Conservation (phyloP, 2,888 invertebrate genomes). For the Entomobrya multifasciata region DNA sequence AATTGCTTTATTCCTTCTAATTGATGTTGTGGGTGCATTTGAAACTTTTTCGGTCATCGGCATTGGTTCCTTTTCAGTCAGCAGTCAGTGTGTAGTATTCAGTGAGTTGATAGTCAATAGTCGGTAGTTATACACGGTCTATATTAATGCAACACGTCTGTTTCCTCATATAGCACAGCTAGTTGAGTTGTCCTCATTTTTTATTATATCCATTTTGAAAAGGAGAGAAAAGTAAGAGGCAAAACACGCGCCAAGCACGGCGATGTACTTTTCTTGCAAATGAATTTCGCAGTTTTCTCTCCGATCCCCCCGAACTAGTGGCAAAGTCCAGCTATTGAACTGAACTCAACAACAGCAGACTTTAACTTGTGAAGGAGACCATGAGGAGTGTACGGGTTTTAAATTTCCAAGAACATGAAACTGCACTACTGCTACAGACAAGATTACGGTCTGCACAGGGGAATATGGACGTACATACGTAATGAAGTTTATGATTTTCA, state of each 20-base stretch:
- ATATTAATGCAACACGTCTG: too few relatives aligned
- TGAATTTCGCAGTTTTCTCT: too few relatives aligned
- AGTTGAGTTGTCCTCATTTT: background rate
- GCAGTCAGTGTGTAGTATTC: too few relatives aligned
- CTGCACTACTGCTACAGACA: constrained; percentile 22
- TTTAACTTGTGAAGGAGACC: background rate
- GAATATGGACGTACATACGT: constrained; percentile 46
- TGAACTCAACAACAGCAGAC: constrained; percentile 11
- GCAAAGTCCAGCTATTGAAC: background rate
- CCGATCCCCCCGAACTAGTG: too few relatives aligned
- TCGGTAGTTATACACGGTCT: too few relatives aligned
- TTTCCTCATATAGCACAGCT: background rate
- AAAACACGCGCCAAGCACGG: background rate
- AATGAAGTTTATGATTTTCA: constrained; percentile 59
- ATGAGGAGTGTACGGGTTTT: constrained; percentile 11
- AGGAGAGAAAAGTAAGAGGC: background rate
- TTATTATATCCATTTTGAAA: background rate
- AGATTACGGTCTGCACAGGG: constrained; percentile 24
- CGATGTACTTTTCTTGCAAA: background rate
- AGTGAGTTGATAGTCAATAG: too few relatives aligned
- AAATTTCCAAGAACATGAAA: constrained; percentile 54
- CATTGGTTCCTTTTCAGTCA: too few relatives aligned
- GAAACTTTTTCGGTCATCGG: background rate
- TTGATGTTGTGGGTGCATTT: background rate
- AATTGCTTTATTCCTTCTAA: background rate